Base-by-base conservation (phyloP, 1,140 invertebrate genomes). In the Drosophila obscura region DNA sequence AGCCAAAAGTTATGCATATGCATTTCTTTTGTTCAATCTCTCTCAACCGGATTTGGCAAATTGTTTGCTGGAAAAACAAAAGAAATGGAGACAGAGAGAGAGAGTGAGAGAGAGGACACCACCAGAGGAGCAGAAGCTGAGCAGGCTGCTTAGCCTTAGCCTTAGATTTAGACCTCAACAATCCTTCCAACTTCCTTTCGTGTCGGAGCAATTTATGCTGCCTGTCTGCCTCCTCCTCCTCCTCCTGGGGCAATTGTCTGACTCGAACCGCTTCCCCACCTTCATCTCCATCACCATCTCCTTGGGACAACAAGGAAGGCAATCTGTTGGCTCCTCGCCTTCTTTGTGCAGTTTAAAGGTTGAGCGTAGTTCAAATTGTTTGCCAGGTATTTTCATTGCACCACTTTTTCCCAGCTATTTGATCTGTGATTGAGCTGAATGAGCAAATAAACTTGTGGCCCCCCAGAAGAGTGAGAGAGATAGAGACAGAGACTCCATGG, bases 341-440 rank as follows among this genome's bases (percentile, higher is more conserved):
- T 78, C 55, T 74, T 77, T 66, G 35, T 39, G 62, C 74, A 69
- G 83, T 65, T 78, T 77, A 87, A 85, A 87, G 82, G 83, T 76
- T 75, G 81, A 77, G 75, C 65, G 71, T 61, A 85, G 82, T 85
- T 85, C 78, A 85, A 85, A 85, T 85, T 87, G 82, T 85, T 85
- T 88, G 78, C 82, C 69, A 88, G 83, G 82, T 84, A 84, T 84
- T 84, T 80, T 49, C 72, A 66, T 51, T 62, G 72, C 81, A 73
- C 61, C 81, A 85, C 68, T 87, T 85, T 81, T 85, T 72, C 57
- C 68, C 61, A 62, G 83, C 74, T 85, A 88, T 85, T 85, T 85
- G 83, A 82, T 88, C 83, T 82, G 82, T 85, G 82, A 88, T 87
- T 85, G 83, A 87, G 82, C 78, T 85, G 78, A 85, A 87, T 68